Base-by-base conservation (phyloP, 2,797 vertebrate species). In the Octomys mimax region DNA sequence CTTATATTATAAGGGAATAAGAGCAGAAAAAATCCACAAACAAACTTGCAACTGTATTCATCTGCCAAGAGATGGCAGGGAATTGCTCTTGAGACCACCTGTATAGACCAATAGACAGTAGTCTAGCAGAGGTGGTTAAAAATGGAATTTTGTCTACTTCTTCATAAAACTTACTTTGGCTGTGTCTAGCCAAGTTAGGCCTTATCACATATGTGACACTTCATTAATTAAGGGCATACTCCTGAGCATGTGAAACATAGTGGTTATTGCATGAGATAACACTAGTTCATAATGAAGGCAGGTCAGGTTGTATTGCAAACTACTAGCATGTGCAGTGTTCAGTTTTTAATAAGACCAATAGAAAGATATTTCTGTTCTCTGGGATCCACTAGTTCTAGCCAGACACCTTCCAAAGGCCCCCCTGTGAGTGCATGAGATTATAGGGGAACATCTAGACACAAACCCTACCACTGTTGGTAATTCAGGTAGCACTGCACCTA, bases 341-440 rank as follows among this genome's bases (percentile, higher is more conserved):
- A n/a, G 13, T 59, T 21, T 82, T 19, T 49, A 81, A 52, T 59
- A 49, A 71, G 31, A 11, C 66, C 2, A 73, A 24, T 49, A 52
- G 42, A 6, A 73, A 31, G 14, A 21, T 70, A 70, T 19, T 36
- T 13, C 19, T 36, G 33, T 70, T 36, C n/a, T 16, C 7, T 19
- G 18, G 3, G n/a, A 21, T 13, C 2, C 6, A 36, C 7, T 19
- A 21, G 2, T 70, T 8, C 16, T 11, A 6, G 22, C n/a, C n/a
- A 70, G n/a, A 36, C 7, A 36, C 7, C n/a, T 70, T 70, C 68
- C 33, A 36, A 70, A 70, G 1, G 8, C 21, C 18, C 18, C 9
- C 8, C 68, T 70, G 36, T 70, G n/a, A 70, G 9, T 70, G 18
- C 68, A 70, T 19, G 68, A 21, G 33, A 14, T 6, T n/a, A 19